Evolutionary conservation across 2,113 vertebrate genomes (phyloP), one percentile per base, ranked within the genome.

Genomic region (Chroicocephalus ridibundus): DNA sequence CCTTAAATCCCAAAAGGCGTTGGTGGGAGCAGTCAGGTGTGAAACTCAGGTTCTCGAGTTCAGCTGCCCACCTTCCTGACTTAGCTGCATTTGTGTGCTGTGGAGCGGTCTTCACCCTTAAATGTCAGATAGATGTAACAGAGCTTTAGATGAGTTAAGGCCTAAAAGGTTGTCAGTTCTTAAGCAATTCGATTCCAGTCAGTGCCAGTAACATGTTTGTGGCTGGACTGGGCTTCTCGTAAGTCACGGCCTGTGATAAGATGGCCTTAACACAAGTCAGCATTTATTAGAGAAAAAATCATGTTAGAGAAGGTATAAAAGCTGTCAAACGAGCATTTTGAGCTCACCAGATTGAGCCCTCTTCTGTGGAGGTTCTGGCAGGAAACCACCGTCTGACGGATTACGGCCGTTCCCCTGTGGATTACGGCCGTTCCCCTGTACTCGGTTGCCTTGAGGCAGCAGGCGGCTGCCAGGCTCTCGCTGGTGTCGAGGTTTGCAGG

Each of bases 371-470:
- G 22, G 15, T 9, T 64, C 31, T 74, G 54, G 49, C 26, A 68
- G 74, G 80, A 61, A 17, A 38, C 47, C 15, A 6, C 1, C 25
- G 58, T 25, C 21, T 32, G 66, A 14, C 11, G 8, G 61, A 3
- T n/a, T 0, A 13, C 12, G 19, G 51, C 13, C 1, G 1, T 27
- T 47, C 40, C 51, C 38, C 21, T 18, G 18, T 13, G 8, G 61
- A 3, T n/a, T 0, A 13, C 12, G 19, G 51, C 13, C 1, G 1
- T 27, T 47, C 40, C 51, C 38, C 21, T 18, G 18, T 13, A 0
- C 29, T 25, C 14, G 15, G 19, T 7, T 46, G 62, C 51, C 31
- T n/a, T 11, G 25, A 34, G 77, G 6, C 32, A 29, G n/a, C 52
- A 18, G 38, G 44, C 16, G 31, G 44, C 82, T 38, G 42, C 26